phyloP scores from a whole-genome alignment of 2,797 vertebrate species.

The Poecile montanus region DNA sequence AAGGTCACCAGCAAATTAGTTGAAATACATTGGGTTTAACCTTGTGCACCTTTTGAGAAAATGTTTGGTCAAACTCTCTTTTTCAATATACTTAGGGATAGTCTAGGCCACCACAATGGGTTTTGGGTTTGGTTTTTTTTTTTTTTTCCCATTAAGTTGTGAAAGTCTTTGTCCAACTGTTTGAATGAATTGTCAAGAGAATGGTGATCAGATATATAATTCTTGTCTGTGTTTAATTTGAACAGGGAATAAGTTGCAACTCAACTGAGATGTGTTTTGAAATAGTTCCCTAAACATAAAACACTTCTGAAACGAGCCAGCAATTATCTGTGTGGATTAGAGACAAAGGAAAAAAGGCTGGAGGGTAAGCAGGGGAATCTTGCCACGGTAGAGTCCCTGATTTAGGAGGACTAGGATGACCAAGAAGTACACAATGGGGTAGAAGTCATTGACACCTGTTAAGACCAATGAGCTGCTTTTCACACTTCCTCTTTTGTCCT shows the following conservation, averaged over 20 bases:
- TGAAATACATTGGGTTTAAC: neutral
- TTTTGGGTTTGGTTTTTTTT: accelerated
- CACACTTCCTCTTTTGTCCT: neutral
- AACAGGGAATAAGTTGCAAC: neutral
- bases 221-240: neutral
- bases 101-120: neutral
- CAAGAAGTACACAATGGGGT: neutral
- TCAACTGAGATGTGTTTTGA: neutral
- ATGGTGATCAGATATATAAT: neutral
- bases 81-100: neutral
- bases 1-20: neutral
- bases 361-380: neutral
- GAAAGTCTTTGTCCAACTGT: neutral
- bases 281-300: neutral
- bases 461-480: neutral
- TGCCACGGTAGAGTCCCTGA: neutral
- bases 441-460: neutral
- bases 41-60: neutral
- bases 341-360: neutral
- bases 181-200: neutral
- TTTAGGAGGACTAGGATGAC: neutral
- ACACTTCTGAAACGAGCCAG: neutral
- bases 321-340: neutral
- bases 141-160: neutral
- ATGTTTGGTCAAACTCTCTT: neutral